Percentiles rank a stretch among this genome's conserved stretches.
Evolutionary conservation across 35 echinoderm and acorn worm genomes (phyloP).

Genomic region (Ophiothrix spiculata): DNA sequence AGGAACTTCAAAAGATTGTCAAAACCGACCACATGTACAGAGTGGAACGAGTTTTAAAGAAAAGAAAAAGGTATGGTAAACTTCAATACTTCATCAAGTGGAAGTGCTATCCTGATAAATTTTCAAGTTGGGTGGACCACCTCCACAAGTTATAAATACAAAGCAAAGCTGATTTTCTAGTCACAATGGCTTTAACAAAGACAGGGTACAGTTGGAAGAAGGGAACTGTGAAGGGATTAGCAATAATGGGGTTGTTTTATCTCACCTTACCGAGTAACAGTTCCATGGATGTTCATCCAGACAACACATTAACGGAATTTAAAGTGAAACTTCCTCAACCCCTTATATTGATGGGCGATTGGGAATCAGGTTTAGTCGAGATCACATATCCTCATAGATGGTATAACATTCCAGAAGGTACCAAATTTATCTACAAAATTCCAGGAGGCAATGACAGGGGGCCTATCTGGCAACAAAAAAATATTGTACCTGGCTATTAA

Average conservation of each 20-base stretch:
- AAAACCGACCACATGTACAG: constrained; percentile 23
- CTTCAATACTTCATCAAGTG: constrained; percentile 23
- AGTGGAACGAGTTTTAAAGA: constrained; percentile 19
- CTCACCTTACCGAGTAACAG: too few species aligned
- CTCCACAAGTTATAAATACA: constrained; percentile 7
- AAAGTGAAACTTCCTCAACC: too few species aligned
- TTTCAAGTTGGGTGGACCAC: constrained; percentile 41
- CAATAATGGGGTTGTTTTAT: constrained; percentile 28
- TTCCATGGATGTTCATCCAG: too few species aligned
- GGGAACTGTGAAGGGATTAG: not conserved
- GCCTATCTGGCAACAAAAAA: too few species aligned
- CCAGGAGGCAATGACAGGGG: too few species aligned
- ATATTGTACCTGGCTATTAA: constrained; percentile 11
- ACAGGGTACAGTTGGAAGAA: not conserved
- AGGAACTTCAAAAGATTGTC: constrained; percentile 51
- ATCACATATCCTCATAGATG: constrained; percentile 12
- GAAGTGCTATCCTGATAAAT: too few species aligned
- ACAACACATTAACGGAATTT: too few species aligned
- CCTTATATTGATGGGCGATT: constrained; percentile 3
- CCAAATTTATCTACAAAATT: too few species aligned
- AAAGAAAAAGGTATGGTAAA: constrained; percentile 15
- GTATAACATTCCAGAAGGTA: too few species aligned
- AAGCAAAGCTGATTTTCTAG: too few species aligned
- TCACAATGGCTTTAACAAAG: not conserved
- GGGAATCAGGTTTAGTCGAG: constrained; percentile 1